phyloP scores from a whole-genome alignment of 2,888 invertebrate species.

The Odontomyia ornata region DNA sequence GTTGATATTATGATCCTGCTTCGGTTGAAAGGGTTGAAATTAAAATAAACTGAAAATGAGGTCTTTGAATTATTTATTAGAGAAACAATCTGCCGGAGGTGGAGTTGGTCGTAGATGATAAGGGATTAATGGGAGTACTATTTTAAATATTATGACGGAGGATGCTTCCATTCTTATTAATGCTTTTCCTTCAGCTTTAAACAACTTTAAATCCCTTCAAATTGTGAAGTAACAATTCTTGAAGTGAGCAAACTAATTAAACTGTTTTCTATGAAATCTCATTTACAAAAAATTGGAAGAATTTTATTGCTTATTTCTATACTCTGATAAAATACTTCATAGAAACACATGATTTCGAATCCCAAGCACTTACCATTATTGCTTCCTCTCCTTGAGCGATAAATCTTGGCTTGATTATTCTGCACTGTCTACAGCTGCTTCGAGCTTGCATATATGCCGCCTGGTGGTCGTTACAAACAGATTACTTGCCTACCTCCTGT shows the following conservation, averaged over 20 bases:
- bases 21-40: background rate
- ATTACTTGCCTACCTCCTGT: background rate
- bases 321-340: background rate
- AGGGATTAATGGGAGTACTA: background rate
- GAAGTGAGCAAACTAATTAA: no score
- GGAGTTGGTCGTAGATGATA: background rate
- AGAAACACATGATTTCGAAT: background rate
- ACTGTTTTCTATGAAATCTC: no score
- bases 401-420: constrained; percentile 40
- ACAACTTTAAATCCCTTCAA: no score
- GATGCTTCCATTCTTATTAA: background rate
- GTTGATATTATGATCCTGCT: background rate
- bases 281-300: no score
- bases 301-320: background rate
- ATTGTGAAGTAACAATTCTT: no score
- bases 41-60: background rate
- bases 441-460: constrained; percentile 27
- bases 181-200: background rate
- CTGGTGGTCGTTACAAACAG: constrained; percentile 21
- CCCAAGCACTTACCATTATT: constrained; percentile 43
- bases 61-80: background rate
- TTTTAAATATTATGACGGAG: no score
- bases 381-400: constrained; percentile 28
- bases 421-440: constrained; percentile 17
- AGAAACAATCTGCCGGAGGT: no score